A percentile compares a stretch with the other conserved stretches of the same genome.
Evolutionary conservation across 2,888 invertebrate species (phyloP).

Genomic region (Callosobruchus maculatus): DNA sequence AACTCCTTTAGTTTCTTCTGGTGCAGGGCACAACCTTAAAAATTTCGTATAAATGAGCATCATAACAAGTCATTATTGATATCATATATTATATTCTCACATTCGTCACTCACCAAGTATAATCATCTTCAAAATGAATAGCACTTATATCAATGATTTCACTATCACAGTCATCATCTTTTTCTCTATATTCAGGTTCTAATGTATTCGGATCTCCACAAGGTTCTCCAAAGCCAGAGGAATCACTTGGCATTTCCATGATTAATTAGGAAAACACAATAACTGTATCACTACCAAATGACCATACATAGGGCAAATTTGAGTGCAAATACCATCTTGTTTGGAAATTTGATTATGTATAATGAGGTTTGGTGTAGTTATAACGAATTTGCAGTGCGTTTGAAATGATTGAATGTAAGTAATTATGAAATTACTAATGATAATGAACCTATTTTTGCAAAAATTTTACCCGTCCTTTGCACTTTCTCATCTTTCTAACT

Average conservation of each 20-base stretch:
- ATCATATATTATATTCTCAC: no score
- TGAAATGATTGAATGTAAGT: no score
- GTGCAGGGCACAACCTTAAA: not conserved
- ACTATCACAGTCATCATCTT: conserved; percentile 3
- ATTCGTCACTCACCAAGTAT: conserved; percentile 55
- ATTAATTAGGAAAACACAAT: not conserved
- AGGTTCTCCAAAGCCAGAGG: not conserved
- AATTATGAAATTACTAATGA: not conserved
- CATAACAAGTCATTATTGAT: not conserved
- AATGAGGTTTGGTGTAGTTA: no score
- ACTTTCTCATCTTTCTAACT: conserved; percentile 25
- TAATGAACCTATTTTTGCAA: conserved; percentile 2
- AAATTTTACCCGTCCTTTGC: conserved; percentile 34
- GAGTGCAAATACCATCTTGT: not conserved
- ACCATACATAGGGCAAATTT: not conserved
- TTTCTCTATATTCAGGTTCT: not conserved
- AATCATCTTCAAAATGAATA: conserved; percentile 56
- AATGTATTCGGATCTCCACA: not conserved
- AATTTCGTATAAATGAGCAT: not conserved
- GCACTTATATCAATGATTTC: conserved; percentile 56
- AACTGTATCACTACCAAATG: not conserved
- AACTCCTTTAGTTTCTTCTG: not conserved
- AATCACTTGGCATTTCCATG: not conserved
- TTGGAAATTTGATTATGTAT: not conserved
- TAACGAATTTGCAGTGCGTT: no score